Conservation (phyloP, 2,797 vertebrate genomes). For the Melanotaenia trifasciata region DNA sequence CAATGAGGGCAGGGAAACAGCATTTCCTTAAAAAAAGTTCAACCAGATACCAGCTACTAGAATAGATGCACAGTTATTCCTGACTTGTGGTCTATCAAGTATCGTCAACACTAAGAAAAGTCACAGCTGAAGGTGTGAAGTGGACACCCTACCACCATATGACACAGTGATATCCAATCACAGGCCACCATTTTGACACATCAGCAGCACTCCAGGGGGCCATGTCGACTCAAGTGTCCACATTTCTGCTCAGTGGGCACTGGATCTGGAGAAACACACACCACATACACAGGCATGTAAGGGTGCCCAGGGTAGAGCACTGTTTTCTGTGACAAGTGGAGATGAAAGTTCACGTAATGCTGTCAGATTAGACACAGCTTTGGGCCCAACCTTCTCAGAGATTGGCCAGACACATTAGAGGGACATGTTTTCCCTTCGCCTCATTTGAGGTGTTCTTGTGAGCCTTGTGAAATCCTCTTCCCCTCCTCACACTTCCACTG, state of each 20-base stretch:
- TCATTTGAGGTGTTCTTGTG: slow-evolving; percentile 76
- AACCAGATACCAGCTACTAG: slow-evolving; percentile 49
- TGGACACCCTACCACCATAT: slow-evolving; percentile 68
- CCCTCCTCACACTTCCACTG: slow-evolving; percentile 69
- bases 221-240: slow-evolving; percentile 68
- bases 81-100: slow-evolving; percentile 59
- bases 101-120: slow-evolving; percentile 58
- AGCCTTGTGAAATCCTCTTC: slow-evolving; percentile 75
- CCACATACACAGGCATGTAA: slow-evolving; percentile 34
- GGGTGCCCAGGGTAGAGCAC: slow-evolving; percentile 51
- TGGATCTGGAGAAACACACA: slow-evolving; percentile 29
- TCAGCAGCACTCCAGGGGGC: slow-evolving; percentile 71
- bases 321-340: slow-evolving; percentile 66
- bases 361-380: slow-evolving; percentile 71
- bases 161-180: slow-evolving; percentile 74
- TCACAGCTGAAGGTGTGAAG: slow-evolving; percentile 74
- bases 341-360: slow-evolving; percentile 76
- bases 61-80: slow-evolving; percentile 50
- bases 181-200: slow-evolving; percentile 69
- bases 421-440: slow-evolving; percentile 69
- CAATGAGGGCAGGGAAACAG: slow-evolving; percentile 48
- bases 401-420: slow-evolving; percentile 70
- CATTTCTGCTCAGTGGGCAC: slow-evolving; percentile 59
- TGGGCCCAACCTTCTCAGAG: slow-evolving; percentile 56
- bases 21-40: slow-evolving; percentile 44